Conservation (phyloP, 2,888 invertebrate genomes). For the Erebia palarica region DNA sequence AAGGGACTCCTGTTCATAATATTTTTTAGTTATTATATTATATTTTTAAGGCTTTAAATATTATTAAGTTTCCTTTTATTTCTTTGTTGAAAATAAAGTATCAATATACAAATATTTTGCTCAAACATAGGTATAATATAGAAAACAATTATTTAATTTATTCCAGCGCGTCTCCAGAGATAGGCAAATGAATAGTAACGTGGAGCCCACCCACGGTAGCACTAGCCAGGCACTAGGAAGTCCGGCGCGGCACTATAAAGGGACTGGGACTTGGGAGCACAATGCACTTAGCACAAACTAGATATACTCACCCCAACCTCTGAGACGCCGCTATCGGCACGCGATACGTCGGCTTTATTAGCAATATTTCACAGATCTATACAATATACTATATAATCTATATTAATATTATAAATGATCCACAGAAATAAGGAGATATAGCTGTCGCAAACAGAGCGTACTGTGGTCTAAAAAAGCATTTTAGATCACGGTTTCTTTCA, state of each 20-base stretch:
- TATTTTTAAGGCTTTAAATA: no score
- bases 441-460: no score
- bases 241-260: slow-evolving; percentile 6
- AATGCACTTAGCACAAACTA: background rate
- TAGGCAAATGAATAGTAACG: background rate
- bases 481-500: no score
- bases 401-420: no score
- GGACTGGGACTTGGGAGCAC: background rate
- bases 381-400: no score
- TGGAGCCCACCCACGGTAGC: slow-evolving; percentile 5
- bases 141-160: background rate
- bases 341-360: background rate
- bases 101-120: background rate
- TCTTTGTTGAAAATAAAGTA: no score
- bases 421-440: no score
- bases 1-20: no score
- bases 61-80: no score
- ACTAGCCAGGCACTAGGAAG: background rate
- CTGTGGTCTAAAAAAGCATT: no score
- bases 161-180: slow-evolving; percentile 2
- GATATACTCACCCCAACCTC: background rate
- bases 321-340: slow-evolving; percentile 5
- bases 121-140: background rate
- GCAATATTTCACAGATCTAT: background rate
- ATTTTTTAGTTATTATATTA: no score